Base-by-base conservation (phyloP, 2,113 vertebrate species). In the Paramisgurnus dabryanus region DNA sequence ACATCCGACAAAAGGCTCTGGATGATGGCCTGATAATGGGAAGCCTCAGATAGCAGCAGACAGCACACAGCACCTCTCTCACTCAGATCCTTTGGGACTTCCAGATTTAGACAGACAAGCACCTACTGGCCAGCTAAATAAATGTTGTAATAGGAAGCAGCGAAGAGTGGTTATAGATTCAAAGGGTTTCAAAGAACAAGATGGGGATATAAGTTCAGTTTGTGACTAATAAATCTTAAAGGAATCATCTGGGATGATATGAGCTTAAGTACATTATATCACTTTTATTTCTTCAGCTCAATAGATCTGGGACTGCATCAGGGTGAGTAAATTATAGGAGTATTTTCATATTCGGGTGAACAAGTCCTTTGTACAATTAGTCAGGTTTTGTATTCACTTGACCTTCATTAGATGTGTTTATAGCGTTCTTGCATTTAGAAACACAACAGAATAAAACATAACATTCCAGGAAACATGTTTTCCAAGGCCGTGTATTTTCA, bases 1-100 rank as follows among this genome's bases (percentile, higher is more conserved):
- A 70, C 68, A 70, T 40, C 49, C 15, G 18, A 68, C 45, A 64
- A 64, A 64, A 5, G 57, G 50, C 34, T 71, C 68, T n/a, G 12
- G 10, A 58, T 40, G 49, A 70, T 58, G 70, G n/a, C 1, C 39
- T 72, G 53, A 18, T 72, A 73, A 58, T 73, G 53, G 39, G 58
- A 73, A n/a, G 5, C 53, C 34, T 43, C 39, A 41, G 70, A 73
- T 8, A 73, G 69, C 27, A n/a, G 69, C 34, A 18, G 39, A 71
- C 12, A 57, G 12, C 15, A 1, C 34, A 11, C 15, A 41, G 17
- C 69, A 57, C 34, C 49, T 71, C 50, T 57, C 57, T 53, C 11
- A 13, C 69, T n/a, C 7, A 57, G 27, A 71, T 55, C 39, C 5
- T 73, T 73, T 13, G 39, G 39, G 39, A 41, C 27, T n/a, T 40